Evolutionary conservation across 2,113 vertebrate species (phyloP), one percentile per base, ranked within the genome.

Genomic region (Mystacornis crossleyi): DNA sequence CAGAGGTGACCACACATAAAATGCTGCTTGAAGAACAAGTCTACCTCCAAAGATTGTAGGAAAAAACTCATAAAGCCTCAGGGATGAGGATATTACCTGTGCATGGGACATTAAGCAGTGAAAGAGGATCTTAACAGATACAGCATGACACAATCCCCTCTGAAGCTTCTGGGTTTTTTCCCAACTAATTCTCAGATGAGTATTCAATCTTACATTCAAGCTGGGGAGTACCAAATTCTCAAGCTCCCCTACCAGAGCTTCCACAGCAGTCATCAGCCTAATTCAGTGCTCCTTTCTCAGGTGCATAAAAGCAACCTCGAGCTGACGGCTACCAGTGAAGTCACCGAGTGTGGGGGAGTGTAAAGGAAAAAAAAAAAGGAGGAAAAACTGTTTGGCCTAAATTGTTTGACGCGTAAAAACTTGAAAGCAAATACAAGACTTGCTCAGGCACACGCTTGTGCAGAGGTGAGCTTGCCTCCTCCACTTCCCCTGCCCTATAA

Each of bases 361-460:
- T 23, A 9, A 55, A 51, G 43, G 4, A 11, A 17, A 54, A 62
- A 65, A 42, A 71, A 36, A 75, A 38, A 29, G 9, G 38, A 54
- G 43, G 67, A 70, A 75, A 65, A 60, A 12, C 15, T 81, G 51
- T 78, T 85, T 91, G 89, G 45, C 87, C 78, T 96, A 54, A 95
- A 93, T 81, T 77, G 66, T 87, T 93, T 90, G 66, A 96, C 73
- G 72, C 18, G 7, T 38, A 94, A 91, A 67, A 84, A 57, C 89
- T 18, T 91, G 74, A 96, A 95, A 94, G 66, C 62, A 72, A 72
- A 60, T 8, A 26, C 12, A 81, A 53, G 73, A 48, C 60, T 79
- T 25, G 42, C 58, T 81, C 62, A 18, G 65, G 72, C 53, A 86
- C 48, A 86, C 5, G 0, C 61, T 12, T 28, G 34, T 81, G 45